These are phyloP conservation scores for Otus sunia DNA, from an alignment of 2,113 vertebrate species.

Conservation along the genomic window DNA sequence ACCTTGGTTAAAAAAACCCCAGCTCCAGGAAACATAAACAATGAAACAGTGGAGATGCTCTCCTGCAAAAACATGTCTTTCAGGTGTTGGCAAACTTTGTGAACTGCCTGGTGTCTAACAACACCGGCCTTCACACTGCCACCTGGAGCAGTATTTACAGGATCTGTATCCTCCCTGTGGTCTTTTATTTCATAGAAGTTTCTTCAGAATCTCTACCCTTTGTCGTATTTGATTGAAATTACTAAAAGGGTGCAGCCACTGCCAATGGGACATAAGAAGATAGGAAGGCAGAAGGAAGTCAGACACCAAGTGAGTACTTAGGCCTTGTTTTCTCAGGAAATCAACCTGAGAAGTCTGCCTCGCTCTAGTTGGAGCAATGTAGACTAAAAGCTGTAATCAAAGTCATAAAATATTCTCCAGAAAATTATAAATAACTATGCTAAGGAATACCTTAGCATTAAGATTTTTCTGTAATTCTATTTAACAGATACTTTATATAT, in stretches of 20 bases:
- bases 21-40: not conserved
- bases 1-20: not conserved
- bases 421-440: not conserved
- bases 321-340: not conserved
- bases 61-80: not conserved
- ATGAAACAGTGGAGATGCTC: not conserved
- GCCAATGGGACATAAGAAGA: not conserved
- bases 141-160: not conserved
- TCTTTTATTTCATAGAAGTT: not conserved
- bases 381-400: not conserved
- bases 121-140: rapidly evolving
- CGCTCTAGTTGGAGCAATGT: not conserved
- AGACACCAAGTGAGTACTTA: not conserved
- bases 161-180: not conserved
- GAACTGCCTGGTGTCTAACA: not conserved
- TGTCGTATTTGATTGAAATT: not conserved
- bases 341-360: not conserved
- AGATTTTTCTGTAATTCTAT: not conserved
- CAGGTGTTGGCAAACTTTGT: not conserved
- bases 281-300: not conserved
- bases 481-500: not conserved
- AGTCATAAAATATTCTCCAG: not conserved
- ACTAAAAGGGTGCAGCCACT: not conserved
- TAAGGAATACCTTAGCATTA: not conserved
- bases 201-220: not conserved